These are phyloP conservation scores for Tinamus guttatus DNA, from an alignment of 2,113 vertebrate species.

Conservation along the genomic window DNA sequence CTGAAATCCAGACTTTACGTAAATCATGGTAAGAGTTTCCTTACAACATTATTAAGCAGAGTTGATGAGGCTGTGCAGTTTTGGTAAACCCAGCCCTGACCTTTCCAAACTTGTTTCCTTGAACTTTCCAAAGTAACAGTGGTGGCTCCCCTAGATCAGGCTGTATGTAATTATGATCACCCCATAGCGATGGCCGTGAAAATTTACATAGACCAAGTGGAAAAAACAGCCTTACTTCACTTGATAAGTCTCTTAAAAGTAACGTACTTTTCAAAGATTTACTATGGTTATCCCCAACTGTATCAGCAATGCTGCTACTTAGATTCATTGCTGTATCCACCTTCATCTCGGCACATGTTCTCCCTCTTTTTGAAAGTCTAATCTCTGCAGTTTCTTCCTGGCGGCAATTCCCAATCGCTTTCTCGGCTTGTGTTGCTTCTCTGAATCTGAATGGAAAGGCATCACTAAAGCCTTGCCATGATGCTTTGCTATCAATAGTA, in stretches of 20 bases:
- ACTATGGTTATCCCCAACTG: not conserved
- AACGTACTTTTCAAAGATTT: not conserved
- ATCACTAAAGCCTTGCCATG: not conserved
- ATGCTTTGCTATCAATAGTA: not conserved
- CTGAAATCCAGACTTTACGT: not conserved
- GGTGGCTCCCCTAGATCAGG: not conserved
- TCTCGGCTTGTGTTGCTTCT: not conserved
- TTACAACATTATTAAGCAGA: not conserved
- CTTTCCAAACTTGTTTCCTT: too few species aligned
- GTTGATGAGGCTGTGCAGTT: not conserved
- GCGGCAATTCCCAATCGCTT: not conserved
- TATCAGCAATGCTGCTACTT: not conserved
- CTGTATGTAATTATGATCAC: not conserved
- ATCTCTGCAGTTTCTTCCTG: not conserved
- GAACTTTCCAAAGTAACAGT: not conserved
- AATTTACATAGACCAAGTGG: not conserved
- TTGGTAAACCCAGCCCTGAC: not conserved
- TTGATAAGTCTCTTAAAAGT: not conserved
- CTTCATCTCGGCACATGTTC: not conserved
- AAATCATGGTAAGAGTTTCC: not conserved
- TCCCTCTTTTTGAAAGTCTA: not conserved
- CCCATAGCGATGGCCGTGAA: not conserved
- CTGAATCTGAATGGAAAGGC: not conserved
- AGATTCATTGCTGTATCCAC: not conserved
- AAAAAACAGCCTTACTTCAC: not conserved